Conservation (phyloP, 2,797 vertebrate genomes). For the Margarornis squamiger region DNA sequence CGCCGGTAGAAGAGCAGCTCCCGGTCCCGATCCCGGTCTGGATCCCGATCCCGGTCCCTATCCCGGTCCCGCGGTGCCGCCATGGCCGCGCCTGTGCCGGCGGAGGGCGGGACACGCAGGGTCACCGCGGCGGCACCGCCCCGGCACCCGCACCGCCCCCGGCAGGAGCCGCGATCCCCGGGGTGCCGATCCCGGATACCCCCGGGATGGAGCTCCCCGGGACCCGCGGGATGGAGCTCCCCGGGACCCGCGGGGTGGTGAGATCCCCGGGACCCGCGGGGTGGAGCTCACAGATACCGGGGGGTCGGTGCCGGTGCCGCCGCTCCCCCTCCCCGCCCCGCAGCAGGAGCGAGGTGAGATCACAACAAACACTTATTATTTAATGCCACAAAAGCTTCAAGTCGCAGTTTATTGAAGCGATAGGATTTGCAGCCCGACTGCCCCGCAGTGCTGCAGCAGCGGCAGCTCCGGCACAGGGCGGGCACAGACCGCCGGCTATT, state of each 20-base stretch:
- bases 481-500: neutral
- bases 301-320: too few relatives aligned
- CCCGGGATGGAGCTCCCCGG: too few relatives aligned
- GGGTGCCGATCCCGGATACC: too few relatives aligned
- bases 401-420: neutral
- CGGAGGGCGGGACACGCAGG: neutral
- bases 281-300: neutral
- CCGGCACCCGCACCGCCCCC: neutral
- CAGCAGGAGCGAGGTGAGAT: neutral
- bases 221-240: too few relatives aligned
- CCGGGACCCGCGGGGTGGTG: neutral
- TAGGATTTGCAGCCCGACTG: rapidly evolving
- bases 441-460: neutral
- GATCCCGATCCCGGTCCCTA: too few relatives aligned
- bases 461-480: neutral
- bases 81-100: neutral
- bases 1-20: neutral
- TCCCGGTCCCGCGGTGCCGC: neutral
- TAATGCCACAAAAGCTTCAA: neutral
- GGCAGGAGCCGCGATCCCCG: too few relatives aligned
- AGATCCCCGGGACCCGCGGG: neutral
- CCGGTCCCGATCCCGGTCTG: neutral
- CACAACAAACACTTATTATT: rapidly evolving
- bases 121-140: neutral
- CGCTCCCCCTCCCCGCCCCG: neutral